A percentile compares a stretch with the other conserved stretches of the same genome.
Evolutionary conservation across 2,797 vertebrate species (phyloP).

Genomic region (Thunnus albacares): DNA sequence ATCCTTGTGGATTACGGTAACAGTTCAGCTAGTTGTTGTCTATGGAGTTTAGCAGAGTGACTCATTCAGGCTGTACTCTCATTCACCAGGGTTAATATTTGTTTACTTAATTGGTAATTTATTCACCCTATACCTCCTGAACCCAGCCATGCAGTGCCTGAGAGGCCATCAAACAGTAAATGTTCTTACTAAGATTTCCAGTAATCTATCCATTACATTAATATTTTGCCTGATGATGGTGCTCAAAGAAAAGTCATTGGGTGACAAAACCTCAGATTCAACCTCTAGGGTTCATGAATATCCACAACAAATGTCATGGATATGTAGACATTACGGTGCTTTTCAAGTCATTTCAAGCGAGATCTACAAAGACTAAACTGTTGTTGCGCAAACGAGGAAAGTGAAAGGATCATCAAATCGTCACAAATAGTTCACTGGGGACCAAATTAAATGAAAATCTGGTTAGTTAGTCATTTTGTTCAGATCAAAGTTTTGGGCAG

Average conservation of each 20-base stretch:
- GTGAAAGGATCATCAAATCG: not conserved
- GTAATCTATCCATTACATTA: not conserved
- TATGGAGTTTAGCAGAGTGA: too few species aligned
- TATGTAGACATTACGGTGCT: not conserved
- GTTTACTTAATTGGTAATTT: not conserved
- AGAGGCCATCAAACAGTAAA: too few species aligned
- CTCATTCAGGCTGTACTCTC: too few species aligned
- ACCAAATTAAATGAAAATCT: not conserved
- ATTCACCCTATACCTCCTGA: not conserved
- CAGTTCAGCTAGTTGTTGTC: too few species aligned
- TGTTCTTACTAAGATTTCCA: not conserved
- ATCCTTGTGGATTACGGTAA: too few species aligned
- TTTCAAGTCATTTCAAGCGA: not conserved
- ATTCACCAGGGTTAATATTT: too few species aligned
- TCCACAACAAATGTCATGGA: not conserved
- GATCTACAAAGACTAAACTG: too few species aligned
- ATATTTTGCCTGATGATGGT: not conserved
- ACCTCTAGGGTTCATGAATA: not conserved
- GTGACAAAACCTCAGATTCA: not conserved
- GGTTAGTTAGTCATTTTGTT: not conserved
- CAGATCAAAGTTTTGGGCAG: not conserved
- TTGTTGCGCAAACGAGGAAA: not conserved
- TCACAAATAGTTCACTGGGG: not conserved
- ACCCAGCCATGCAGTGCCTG: too few species aligned
- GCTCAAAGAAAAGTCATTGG: not conserved